Evolutionary conservation across 2,113 vertebrate genomes (phyloP), one percentile per base, ranked within the genome.

Genomic region (Hemichromis elongatus): DNA sequence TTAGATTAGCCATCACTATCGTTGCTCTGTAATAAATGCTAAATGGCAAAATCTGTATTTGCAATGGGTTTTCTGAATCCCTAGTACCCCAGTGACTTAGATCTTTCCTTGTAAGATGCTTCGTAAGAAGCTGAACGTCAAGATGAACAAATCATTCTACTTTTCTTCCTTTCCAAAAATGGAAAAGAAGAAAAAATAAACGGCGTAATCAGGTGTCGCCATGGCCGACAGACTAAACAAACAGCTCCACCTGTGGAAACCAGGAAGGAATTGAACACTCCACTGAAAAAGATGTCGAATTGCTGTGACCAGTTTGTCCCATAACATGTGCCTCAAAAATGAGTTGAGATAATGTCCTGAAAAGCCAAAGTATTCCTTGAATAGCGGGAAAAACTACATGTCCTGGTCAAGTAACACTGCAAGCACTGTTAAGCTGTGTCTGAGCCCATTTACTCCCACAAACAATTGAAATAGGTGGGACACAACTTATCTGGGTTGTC

Each of bases 401-500:
- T 12, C 59, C 35, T 63, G 19, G 59, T 63, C 16, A 30, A 56
- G 26, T 63, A 21, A 13, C n/a, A 24, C 63, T 42, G 37, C 12
- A 9, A 24, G 16, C 50, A 47, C 42, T 75, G 9, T 77, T 59
- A 47, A 73, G 28, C 40, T 19, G 50, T 75, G 50, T 42, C 40
- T 16, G 26, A 55, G 28, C 19, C 35, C 18, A 55, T 37, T 70
- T 24, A 57, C 26, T 14, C 30, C 18, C 16, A 70, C 26, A 47
- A 80, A 42, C 50, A 61, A 79, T 45, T 68, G 6, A 63, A 86
- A 77, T 28, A 56, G 30, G 78, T 66, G 3, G 86, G 75, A 70
- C 52, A 47, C 55, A 45, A 14, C 83, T 80, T 81, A 89, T 89
- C 77, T 40, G 52, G 53, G 59, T 26, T 83, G 81, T 86, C 90